Conservation (phyloP, 1,140 invertebrate species). For the Euwallacea fornicatus region DNA sequence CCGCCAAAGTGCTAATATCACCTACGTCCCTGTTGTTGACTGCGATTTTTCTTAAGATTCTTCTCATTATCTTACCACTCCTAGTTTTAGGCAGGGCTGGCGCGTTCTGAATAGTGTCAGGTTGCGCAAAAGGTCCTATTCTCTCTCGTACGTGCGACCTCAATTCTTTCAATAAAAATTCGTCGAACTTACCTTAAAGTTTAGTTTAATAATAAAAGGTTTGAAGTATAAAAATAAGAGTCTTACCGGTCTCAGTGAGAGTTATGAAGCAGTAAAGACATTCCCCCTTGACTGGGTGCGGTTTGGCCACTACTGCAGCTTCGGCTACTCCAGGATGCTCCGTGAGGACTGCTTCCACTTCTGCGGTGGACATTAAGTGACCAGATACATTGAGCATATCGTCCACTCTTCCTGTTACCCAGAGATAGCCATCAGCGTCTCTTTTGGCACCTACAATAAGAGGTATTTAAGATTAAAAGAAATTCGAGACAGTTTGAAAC, state of each 20-base stretch:
- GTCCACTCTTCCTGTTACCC: conserved; percentile 96
- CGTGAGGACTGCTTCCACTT: conserved; percentile 89
- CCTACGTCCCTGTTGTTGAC: conserved; percentile 85
- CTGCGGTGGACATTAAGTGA: conserved; percentile 94
- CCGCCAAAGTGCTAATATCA: conserved; percentile 89
- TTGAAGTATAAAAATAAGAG: not conserved
- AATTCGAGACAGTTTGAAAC: no score
- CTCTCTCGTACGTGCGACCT: conserved; percentile 84
- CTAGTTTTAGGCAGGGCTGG: conserved; percentile 94
- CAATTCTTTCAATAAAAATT: conserved; percentile 72
- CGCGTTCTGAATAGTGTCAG: conserved; percentile 91
- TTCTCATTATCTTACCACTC: conserved; percentile 97
- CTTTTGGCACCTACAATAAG: conserved; percentile 73
- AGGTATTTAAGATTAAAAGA: conserved; percentile 17
- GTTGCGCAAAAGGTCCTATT: conserved; percentile 95
- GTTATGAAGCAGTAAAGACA: conserved; percentile 96
- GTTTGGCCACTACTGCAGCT: conserved; percentile 91
- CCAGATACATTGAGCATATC: conserved; percentile 99
- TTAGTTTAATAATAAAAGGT: not conserved
- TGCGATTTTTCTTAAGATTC: conserved; percentile 92
- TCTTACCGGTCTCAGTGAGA: conserved; percentile 69
- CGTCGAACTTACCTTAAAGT: conserved; percentile 61
- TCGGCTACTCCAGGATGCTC: conserved; percentile 85
- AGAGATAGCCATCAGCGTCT: conserved; percentile 93
- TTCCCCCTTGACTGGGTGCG: conserved; percentile 93